A percentile compares a stretch with the other conserved stretches of the same genome.
Evolutionary conservation across 53 echinoderm and acorn worm species (phyloP).

Genomic region (Henricia sp.): DNA sequence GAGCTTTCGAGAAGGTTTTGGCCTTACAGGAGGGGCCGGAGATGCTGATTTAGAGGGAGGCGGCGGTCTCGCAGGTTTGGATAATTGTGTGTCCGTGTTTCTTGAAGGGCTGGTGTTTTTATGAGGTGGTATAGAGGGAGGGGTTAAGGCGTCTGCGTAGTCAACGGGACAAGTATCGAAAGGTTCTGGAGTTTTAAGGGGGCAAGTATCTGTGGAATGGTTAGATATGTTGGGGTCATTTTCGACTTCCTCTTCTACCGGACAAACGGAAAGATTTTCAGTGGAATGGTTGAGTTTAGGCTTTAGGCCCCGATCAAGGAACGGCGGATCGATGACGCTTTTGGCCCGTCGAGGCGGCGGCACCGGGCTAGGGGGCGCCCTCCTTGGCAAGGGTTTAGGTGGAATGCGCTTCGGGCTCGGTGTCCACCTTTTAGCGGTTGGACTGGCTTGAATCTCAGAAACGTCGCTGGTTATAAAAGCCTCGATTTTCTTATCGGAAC

Average conservation of each 20-base stretch:
- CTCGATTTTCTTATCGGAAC: neutral
- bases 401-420: neutral
- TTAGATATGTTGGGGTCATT: neutral
- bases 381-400: conserved; percentile 16
- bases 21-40: conserved; percentile 26
- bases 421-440: neutral
- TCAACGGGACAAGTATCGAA: neutral
- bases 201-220: neutral
- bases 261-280: conserved; percentile 15
- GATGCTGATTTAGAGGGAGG: conserved; percentile 21
- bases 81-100: neutral
- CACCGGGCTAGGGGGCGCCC: conserved; percentile 39
- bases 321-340: conserved; percentile 39
- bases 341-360: conserved; percentile 59
- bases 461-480: too few species aligned
- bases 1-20: conserved; percentile 26
- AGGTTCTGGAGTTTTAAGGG: neutral
- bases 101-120: conserved; percentile 15
- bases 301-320: conserved; percentile 8
- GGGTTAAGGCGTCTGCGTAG: neutral
- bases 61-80: conserved; percentile 30
- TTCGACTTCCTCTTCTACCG: conserved; percentile 11
- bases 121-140: conserved; percentile 44
- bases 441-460: neutral
- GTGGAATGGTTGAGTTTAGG: conserved; percentile 33